These are phyloP conservation scores for Oncopeltus fasciatus DNA, from an alignment of 1,140 invertebrate species.

Conservation along the genomic window DNA sequence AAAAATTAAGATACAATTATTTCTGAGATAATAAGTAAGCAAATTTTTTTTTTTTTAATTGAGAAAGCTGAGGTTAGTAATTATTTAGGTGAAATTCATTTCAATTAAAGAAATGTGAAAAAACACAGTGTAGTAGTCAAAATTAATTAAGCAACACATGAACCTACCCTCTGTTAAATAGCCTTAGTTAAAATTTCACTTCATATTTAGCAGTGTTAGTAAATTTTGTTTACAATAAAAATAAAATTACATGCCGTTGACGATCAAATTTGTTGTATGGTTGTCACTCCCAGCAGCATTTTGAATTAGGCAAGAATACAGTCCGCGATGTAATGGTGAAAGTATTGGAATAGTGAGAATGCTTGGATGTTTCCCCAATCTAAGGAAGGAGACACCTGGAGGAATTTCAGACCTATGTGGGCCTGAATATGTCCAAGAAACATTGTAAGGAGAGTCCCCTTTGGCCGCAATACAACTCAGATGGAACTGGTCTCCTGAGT, in stretches of 20 bases:
- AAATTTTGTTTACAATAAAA: not conserved
- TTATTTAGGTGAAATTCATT: too few species aligned
- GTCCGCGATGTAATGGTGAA: conserved; percentile 21
- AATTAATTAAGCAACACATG: too few species aligned
- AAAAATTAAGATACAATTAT: too few species aligned
- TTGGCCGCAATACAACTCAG: conserved; percentile 9
- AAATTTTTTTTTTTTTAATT: too few species aligned
- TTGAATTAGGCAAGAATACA: conserved; percentile 23
- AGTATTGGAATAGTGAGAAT: conserved; percentile 23
- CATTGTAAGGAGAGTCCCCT: conserved; percentile 40
- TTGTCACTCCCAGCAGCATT: conserved; percentile 21
- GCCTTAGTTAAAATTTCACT: too few species aligned
- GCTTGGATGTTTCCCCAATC: conserved; percentile 16
- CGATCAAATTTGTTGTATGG: conserved; percentile 21
- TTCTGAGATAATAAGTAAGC: too few species aligned
- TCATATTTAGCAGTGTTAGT: too few species aligned
- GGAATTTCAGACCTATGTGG: conserved; percentile 20
- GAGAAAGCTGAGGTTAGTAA: too few species aligned
- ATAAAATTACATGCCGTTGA: conserved; percentile 24
- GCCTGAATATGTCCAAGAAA: conserved; percentile 57
- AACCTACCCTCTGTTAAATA: too few species aligned
- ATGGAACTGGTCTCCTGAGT: not conserved
- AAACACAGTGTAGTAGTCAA: too few species aligned
- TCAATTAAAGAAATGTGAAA: too few species aligned
- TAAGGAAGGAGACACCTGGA: conserved; percentile 16